Evolutionary conservation across 2,888 invertebrate species (phyloP).

Genomic region (Phalera bucephala): DNA sequence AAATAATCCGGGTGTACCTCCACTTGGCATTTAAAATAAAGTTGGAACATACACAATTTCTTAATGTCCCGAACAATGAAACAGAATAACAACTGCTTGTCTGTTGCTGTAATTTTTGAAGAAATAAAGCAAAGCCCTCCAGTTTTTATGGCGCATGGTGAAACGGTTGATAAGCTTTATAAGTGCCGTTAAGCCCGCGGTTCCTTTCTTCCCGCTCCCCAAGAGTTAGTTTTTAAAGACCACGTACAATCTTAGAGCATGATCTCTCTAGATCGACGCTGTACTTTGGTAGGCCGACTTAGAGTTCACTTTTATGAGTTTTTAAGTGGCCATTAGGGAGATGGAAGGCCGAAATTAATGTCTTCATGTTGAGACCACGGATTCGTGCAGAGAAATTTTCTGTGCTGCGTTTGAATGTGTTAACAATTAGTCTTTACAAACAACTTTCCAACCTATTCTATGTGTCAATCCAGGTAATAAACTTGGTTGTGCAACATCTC

Average conservation of each 20-base stretch:
- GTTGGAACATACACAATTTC: too few species aligned
- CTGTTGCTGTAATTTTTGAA: conserved; percentile 2
- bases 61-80: too few species aligned
- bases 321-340: conserved; percentile 74
- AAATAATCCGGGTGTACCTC: too few species aligned
- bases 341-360: conserved; percentile 63
- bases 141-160: conserved; percentile 24
- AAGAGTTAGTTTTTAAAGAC: conserved; percentile 23
- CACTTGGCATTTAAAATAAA: too few species aligned
- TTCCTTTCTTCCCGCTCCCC: conserved; percentile 11
- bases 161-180: conserved; percentile 31
- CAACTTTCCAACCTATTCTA: too few species aligned
- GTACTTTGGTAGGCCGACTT: conserved; percentile 41
- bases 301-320: conserved; percentile 69
- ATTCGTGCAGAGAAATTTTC: conserved; percentile 33
- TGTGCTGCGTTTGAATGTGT: conserved; percentile 42
- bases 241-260: conserved; percentile 32
- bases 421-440: too few species aligned
- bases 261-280: conserved; percentile 44
- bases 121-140: conserved; percentile 16
- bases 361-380: conserved; percentile 51
- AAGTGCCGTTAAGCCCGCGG: conserved; percentile 25
- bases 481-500: too few species aligned
- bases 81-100: too few species aligned
- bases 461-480: too few species aligned